Base-by-base conservation (phyloP, 2,113 vertebrate genomes). In the Tragelaphus strepsiceros region DNA sequence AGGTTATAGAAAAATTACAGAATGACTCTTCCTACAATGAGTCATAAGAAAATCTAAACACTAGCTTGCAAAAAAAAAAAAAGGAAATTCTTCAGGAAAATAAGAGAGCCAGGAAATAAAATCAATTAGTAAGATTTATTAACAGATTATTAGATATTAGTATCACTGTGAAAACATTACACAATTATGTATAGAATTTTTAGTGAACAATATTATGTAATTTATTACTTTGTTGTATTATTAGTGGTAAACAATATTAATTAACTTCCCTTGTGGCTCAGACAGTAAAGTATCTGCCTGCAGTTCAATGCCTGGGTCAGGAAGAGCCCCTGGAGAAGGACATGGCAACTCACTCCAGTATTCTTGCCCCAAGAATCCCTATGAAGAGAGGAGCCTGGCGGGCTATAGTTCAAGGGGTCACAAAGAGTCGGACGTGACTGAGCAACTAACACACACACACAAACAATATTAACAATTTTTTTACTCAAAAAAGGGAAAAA, bases 111-210 rank as follows among this genome's bases (percentile, higher is more conserved):
- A 92, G 54, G 53, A 62, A 92, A 64, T 59, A 91, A 90, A 97
- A 71, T 15, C 56, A 90, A 90, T 92, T 83, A 90, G 53, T 74
- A 94, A 90, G 39, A 94, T 88, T 78, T 93, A 94, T 81, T 83
- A 96, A 43, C 88, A 82, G 54, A 71, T 12, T 86, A 1, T 43
- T 51, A 71, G 53, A 17, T 28, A 91, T 78, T 49, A 92, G 58
- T 61, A 84, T 53, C 92, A 71, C 53, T 82, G 7, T 51, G 8
- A 95, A 90, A 88, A 90, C 7, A 56, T 71, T 82, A 87, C 6
- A 80, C 26, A 22, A 51, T 51, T 83, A 77, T 15, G 24, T 16
- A 54, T 10, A 81, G 5, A 59, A 62, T 71, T 62, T 19, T 10
- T 10, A 64, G 30, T 61, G 97, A 93, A 43, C 6, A 84, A 77